These are phyloP conservation scores for Pseudorectes ferrugineus DNA, from an alignment of 2,113 vertebrate genomes.

Conservation along the genomic window DNA sequence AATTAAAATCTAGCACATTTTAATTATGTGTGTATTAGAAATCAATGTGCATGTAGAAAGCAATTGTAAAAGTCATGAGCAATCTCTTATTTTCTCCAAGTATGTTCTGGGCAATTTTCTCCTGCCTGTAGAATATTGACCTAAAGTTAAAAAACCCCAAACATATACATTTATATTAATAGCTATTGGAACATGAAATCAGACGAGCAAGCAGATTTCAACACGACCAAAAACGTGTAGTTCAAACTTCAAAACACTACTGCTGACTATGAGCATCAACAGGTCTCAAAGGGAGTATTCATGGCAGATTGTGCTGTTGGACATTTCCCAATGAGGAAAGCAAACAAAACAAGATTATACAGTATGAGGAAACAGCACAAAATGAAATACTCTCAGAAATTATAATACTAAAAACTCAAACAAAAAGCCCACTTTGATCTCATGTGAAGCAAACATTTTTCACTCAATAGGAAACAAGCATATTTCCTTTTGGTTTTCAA, in stretches of 20 bases:
- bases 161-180: not conserved
- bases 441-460: not conserved
- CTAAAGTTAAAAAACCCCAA: not conserved
- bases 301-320: not conserved
- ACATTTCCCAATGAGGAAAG: not conserved
- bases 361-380: not conserved
- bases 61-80: not conserved
- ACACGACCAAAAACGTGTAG: not conserved
- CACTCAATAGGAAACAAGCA: not conserved
- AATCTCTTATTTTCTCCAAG: not conserved
- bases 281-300: not conserved
- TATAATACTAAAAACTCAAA: not conserved
- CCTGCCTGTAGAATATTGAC: not conserved
- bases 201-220: not conserved
- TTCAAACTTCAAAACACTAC: not conserved
- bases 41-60: not conserved
- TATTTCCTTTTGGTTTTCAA: not conserved
- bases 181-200: not conserved
- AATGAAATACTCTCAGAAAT: not conserved
- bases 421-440: not conserved
- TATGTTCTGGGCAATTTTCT: not conserved
- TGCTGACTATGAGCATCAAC: not conserved
- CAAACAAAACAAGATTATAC: not conserved
- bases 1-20: not conserved
- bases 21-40: not conserved